Conservation (phyloP, 1,140 invertebrate genomes). For the Ooceraea biroi region DNA sequence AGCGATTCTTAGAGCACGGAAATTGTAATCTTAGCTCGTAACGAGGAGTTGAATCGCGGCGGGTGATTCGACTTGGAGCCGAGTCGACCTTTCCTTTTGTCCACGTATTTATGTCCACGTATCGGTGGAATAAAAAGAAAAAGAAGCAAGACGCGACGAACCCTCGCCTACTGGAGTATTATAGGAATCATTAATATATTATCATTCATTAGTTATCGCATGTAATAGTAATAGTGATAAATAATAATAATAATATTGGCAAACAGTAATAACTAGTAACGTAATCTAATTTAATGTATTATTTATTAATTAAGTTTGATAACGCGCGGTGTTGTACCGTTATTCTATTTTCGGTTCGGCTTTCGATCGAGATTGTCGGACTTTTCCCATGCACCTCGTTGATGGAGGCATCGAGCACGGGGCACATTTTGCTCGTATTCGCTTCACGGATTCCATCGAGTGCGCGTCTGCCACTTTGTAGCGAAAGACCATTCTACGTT, state of each 20-base stretch:
- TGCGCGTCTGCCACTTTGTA: too few relatives aligned
- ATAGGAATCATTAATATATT: slow-evolving; percentile 87
- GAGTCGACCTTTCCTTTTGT: slow-evolving; percentile 38
- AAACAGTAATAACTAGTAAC: slow-evolving; percentile 84
- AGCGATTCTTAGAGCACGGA: background rate
- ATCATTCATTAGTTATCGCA: slow-evolving; percentile 86
- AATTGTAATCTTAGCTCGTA: slow-evolving; percentile 19
- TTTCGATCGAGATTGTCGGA: slow-evolving; percentile 43
- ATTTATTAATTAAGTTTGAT: slow-evolving; percentile 86
- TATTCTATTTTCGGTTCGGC: slow-evolving; percentile 57
- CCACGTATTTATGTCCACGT: slow-evolving; percentile 5
- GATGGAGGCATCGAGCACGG: background rate
- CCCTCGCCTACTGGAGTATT: slow-evolving; percentile 82
- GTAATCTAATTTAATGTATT: slow-evolving; percentile 87
- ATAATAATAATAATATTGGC: slow-evolving; percentile 70
- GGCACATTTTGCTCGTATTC: too few relatives aligned
- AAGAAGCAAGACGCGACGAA: slow-evolving; percentile 74
- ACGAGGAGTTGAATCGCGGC: background rate
- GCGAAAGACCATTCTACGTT: too few relatives aligned
- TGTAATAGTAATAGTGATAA: slow-evolving; percentile 75
- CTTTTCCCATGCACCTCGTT: background rate
- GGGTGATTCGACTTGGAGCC: slow-evolving; percentile 4
- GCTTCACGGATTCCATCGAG: too few relatives aligned
- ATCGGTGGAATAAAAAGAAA: slow-evolving; percentile 32
- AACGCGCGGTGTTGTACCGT: slow-evolving; percentile 78